Conservation (phyloP, 2,797 vertebrate genomes). For the Rhinophrynus dorsalis region DNA sequence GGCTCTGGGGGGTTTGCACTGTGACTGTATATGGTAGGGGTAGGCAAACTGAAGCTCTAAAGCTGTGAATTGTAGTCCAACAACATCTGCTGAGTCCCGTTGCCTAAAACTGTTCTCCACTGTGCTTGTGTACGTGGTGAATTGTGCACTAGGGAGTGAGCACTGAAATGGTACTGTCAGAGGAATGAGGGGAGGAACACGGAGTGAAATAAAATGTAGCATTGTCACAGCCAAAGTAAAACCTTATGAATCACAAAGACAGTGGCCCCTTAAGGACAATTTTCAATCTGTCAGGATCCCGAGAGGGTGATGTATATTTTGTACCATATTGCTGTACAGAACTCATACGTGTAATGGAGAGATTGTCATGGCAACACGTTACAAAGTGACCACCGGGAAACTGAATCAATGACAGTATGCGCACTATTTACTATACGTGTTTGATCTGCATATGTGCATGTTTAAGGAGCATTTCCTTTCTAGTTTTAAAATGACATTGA, state of each 20-base stretch:
- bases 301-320: slow-evolving; percentile 51
- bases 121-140: no score
- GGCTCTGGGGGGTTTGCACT: no score
- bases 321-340: slow-evolving; percentile 28
- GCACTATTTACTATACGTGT: slow-evolving; percentile 12
- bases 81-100: no score
- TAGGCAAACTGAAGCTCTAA: no score
- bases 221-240: slow-evolving; percentile 53
- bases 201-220: slow-evolving; percentile 51
- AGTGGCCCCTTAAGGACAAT: slow-evolving; percentile 54
- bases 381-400: slow-evolving; percentile 14
- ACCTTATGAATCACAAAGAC: slow-evolving; percentile 55
- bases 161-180: neutral
- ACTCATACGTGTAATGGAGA: slow-evolving; percentile 23
- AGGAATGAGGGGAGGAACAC: slow-evolving; percentile 4
- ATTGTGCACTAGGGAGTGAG: neutral
- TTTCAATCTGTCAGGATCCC: slow-evolving; percentile 54
- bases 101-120: no score
- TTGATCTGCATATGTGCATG: slow-evolving; percentile 26
- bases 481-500: no score
- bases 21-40: no score
- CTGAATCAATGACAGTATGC: slow-evolving; percentile 27
- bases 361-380: slow-evolving; percentile 31
- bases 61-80: no score
- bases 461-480: no score